These are phyloP conservation scores for Graphium colonna DNA, from an alignment of 2,888 invertebrate species.

Conservation along the genomic window DNA sequence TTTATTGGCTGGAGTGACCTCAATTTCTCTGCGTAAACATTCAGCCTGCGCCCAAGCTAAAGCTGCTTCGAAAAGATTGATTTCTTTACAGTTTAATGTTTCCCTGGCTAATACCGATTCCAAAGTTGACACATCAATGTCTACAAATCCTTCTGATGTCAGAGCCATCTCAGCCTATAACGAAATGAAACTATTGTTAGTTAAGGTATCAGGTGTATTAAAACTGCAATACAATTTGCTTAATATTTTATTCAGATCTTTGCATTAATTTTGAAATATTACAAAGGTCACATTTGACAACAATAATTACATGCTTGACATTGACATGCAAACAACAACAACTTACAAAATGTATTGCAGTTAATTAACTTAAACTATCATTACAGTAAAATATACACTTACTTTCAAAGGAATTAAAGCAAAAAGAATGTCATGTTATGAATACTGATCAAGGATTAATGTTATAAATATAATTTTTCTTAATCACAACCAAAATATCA, in stretches of 20 bases:
- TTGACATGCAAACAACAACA: slow-evolving; percentile 50
- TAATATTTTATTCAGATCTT: slow-evolving; percentile 64
- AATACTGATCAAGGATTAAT: not conserved
- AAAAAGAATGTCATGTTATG: slow-evolving; percentile 21
- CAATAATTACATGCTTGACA: slow-evolving; percentile 54
- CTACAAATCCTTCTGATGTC: slow-evolving; percentile 96
- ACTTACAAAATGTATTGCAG: slow-evolving; percentile 75
- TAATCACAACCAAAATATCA: slow-evolving; percentile 69
- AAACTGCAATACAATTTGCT: slow-evolving; percentile 81
- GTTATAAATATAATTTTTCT: slow-evolving; percentile 30
- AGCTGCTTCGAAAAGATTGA: slow-evolving; percentile 93
- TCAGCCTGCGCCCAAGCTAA: slow-evolving; percentile 96
- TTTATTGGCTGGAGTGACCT: slow-evolving; percentile 89
- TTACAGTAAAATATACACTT: slow-evolving; percentile 22
- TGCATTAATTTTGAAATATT: slow-evolving; percentile 48
- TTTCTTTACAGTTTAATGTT: slow-evolving; percentile 96
- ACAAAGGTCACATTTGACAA: slow-evolving; percentile 47
- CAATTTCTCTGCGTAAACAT: slow-evolving; percentile 90
- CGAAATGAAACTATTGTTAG: slow-evolving; percentile 37
- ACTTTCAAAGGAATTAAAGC: not conserved
- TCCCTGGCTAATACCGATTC: slow-evolving; percentile 95
- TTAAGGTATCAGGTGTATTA: slow-evolving; percentile 52
- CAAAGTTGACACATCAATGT: slow-evolving; percentile 95
- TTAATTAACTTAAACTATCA: slow-evolving; percentile 42
- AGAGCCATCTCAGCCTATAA: slow-evolving; percentile 96